Evolutionary conservation across 2,888 invertebrate genomes (phyloP), one percentile per base, ranked within the genome.

Genomic region (Standfussiana lucernea): DNA sequence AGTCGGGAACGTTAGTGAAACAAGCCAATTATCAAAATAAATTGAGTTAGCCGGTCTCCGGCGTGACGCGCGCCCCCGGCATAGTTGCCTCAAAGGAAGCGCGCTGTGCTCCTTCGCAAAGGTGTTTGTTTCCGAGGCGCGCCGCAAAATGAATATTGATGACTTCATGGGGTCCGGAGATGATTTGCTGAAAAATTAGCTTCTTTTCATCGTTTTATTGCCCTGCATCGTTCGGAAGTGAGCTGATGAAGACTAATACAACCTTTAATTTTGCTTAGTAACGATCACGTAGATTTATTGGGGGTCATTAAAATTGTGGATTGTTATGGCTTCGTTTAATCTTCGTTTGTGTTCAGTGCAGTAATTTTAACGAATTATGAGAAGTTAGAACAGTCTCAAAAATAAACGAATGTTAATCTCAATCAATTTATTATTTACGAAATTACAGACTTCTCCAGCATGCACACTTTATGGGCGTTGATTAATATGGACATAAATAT

Each of bases 141-240:
- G 95, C 95, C 95, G 87, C 93, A 91, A 95, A 96, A 96, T 96
- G 95, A 96, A 96, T 96, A 96, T 96, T 96, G 96, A 96, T 96
- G 96, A 94, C 95, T 96, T 94, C 93, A 96, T 95, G 93, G 94
- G 93, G 93, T 90, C 95, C 95, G 95, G 95, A 95, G 96, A 96
- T 96, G 96, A 96, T 96, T 95, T 92, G 96, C 95, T 95, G 94
- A 96, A 96, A 96, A 96, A 96, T 96, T 96, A 93, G 94, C 94
- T 96, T 96, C 96, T 96, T 95, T 96, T 95, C 96, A 96, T 95
- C 96, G 95, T 96, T 95, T 96, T 96, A 96, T 96, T 95, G 96
- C 94, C 89, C 89, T 91, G 90, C 90, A 91, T 90, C 93, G 93
- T 92, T 92, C 92, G 93, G 93, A 92, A 94, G 92, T 92, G 91